phyloP scores from a whole-genome alignment of 2,888 invertebrate species.

The Steinernema hermaphroditum region DNA sequence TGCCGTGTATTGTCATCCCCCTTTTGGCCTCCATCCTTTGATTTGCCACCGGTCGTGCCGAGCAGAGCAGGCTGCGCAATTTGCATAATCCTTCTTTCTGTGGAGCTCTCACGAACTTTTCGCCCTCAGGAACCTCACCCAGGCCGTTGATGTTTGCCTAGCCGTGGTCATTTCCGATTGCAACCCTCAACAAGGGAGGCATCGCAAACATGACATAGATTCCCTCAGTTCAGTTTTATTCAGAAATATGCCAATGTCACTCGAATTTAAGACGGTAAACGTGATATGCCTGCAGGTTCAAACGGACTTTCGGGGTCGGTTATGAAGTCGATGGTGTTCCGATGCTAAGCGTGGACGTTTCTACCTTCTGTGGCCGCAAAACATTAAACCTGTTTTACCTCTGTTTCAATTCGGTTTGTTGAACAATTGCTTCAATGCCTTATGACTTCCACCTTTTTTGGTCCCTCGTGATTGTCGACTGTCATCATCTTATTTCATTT shows the following conservation, averaged over 20 bases:
- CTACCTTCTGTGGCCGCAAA: not conserved
- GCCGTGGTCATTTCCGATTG: too few species aligned
- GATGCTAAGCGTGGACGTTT: not conserved
- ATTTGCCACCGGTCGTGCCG: not conserved
- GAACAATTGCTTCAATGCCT: not conserved
- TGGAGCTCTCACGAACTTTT: not conserved
- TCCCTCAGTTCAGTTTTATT: too few species aligned
- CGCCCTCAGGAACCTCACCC: not conserved
- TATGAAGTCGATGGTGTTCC: too few species aligned
- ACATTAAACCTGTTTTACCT: slow-evolving; percentile 27
- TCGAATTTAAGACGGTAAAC: too few species aligned
- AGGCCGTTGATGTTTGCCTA: not conserved
- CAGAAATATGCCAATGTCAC: too few species aligned
- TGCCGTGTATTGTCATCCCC: not conserved
- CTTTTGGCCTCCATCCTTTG: not conserved
- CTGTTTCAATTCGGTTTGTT: slow-evolving; percentile 25
- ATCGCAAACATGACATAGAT: too few species aligned
- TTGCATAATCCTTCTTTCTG: slow-evolving; percentile 20
- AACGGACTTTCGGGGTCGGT: too few species aligned
- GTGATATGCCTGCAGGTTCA: too few species aligned
- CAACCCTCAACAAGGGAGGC: too few species aligned
- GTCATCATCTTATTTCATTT: not conserved
- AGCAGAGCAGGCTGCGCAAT: not conserved
- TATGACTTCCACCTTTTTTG: slow-evolving; percentile 26
- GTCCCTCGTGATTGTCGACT: slow-evolving; percentile 4